Evolutionary conservation across 2,113 vertebrate genomes (phyloP), one percentile per base, ranked within the genome.

Genomic region (Oncorhynchus mykiss): DNA sequence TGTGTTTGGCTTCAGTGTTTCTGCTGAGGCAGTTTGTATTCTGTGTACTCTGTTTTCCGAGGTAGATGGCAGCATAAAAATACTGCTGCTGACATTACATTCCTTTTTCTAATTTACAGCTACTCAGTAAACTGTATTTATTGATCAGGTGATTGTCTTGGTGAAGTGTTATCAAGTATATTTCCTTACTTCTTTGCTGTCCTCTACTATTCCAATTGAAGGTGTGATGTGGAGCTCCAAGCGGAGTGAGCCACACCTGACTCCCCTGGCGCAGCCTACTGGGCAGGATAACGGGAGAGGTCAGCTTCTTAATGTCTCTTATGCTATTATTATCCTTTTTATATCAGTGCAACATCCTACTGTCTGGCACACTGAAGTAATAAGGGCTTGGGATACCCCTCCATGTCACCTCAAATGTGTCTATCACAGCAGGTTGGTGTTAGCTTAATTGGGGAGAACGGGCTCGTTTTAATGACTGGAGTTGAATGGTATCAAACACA

Each of bases 161-260:
- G 59, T 62, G 59, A 62, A 22, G 24, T 31, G 72, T 7, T 3
- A 54, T 78, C 66, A 48, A 14, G 9, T 22, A 5, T 54, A 54
- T 18, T 14, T 12, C 39, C 9, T 11, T 45, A 45, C 39, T 45
- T 45, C 39, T 12, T 3, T 54, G 5, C 16, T 54, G 13, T 14
- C 39, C 2, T 45, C 51, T 18, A 16, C 13, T 39, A 2, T 73
- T 73, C 68, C 9, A 14, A 11, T 57, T 81, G 9, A 80, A 95
- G 95, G 90, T 95, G 94, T 59, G 1, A 97, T 98, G 96, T 95
- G 92, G 94, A 94, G 91, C 88, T 93, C 85, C 86, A 95, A 90
- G 78, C 88, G 87, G 85, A 92, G 91, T 83, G 93, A 96, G 73
- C 89, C 86, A 75, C 90, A 93, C 88, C 80, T 92, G 39, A 91